phyloP scores from a whole-genome alignment of 2,888 invertebrate species.

The Eupithecia exiguata region DNA sequence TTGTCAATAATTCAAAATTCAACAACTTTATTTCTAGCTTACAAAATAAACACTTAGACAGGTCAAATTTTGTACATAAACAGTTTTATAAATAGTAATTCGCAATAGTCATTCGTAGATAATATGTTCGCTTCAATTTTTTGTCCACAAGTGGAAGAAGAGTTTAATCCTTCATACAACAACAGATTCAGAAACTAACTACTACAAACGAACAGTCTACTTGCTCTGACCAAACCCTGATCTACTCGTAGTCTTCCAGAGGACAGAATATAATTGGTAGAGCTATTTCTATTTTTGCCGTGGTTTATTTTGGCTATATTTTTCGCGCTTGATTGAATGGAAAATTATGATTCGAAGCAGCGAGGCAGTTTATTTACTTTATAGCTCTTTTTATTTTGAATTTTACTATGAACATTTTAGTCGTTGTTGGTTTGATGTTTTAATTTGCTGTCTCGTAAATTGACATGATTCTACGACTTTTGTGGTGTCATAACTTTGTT shows the following conservation, averaged over 20 bases:
- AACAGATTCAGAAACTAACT: neutral
- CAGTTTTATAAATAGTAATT: no score
- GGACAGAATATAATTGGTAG: slow-evolving; percentile 46
- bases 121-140: no score
- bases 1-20: no score
- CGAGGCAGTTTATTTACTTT: slow-evolving; percentile 25
- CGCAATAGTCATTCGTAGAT: no score
- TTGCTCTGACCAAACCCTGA: neutral
- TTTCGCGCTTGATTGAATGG: slow-evolving; percentile 45
- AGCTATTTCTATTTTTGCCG: slow-evolving; percentile 50
- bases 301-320: slow-evolving; percentile 42
- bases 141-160: no score
- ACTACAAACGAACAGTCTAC: no score
- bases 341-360: slow-evolving; percentile 46
- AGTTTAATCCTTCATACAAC: no score
- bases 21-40: no score
- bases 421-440: neutral
- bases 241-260: slow-evolving; percentile 24
- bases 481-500: neutral
- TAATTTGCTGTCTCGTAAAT: neutral
- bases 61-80: no score
- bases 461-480: neutral
- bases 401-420: neutral
- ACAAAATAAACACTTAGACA: no score
- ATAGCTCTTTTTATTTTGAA: neutral